phyloP scores from a whole-genome alignment of 2,113 vertebrate genomes.

The Sula dactylatra region DNA sequence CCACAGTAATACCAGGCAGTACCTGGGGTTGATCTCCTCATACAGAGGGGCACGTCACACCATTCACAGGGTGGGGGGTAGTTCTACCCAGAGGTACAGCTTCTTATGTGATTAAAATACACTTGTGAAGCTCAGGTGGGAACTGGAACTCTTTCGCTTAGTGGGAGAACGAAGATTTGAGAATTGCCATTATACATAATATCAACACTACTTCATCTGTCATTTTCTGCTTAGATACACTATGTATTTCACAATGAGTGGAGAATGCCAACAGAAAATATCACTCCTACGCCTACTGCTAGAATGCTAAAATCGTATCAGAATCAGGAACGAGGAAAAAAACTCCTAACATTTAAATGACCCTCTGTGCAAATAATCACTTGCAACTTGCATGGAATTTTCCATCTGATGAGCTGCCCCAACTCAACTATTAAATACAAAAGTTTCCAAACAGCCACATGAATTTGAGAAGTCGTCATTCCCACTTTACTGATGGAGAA shows the following conservation, averaged over 20 bases:
- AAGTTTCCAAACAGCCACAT: neutral
- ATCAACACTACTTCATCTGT: constrained; percentile 1
- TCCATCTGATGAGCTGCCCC: neutral
- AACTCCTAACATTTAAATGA: constrained; percentile 40
- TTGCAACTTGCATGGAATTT: neutral
- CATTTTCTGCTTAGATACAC: constrained; percentile 42
- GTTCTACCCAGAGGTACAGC: neutral
- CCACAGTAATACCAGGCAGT: neutral
- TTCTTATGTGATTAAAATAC: neutral
- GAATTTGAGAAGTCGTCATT: neutral
- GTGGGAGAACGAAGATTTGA: neutral
- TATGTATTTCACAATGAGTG: constrained; percentile 5
- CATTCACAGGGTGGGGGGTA: neutral
- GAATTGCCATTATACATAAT: neutral
- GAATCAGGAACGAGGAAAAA: neutral
- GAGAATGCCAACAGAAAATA: constrained; percentile 43
- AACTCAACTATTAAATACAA: neutral
- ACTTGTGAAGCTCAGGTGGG: neutral
- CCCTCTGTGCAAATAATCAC: constrained; percentile 13
- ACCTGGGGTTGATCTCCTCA: neutral
- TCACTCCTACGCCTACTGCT: constrained; percentile 18
- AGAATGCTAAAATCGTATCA: neutral
- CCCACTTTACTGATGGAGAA: neutral
- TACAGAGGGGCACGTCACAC: neutral
- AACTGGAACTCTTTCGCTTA: neutral